Percentiles rank a stretch among this genome's conserved stretches.
Conservation (phyloP, 2,888 invertebrate genomes). For the Vesta saturnalis region DNA sequence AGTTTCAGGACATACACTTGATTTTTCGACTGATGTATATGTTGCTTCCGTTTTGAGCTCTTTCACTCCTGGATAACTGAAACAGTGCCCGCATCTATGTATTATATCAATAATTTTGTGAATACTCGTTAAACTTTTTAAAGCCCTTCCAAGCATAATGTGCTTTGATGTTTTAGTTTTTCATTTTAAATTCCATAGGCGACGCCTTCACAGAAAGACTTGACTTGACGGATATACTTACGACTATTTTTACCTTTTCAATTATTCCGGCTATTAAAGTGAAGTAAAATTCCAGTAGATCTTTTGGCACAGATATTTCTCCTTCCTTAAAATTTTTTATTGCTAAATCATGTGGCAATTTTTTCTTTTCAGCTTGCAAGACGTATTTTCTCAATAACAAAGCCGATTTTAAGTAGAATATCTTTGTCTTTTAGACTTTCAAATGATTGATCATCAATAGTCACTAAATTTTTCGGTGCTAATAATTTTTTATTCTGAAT, state of each 20-base stretch:
- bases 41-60: no score
- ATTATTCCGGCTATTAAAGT: slow-evolving; percentile 34
- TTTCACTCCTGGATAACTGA: no score
- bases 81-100: no score
- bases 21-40: no score
- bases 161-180: slow-evolving; percentile 48
- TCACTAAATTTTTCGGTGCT: background rate
- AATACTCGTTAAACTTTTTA: slow-evolving; percentile 53
- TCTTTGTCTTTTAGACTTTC: background rate
- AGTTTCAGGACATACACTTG: no score
- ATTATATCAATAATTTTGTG: no score
- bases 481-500: background rate
- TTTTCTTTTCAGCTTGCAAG: background rate
- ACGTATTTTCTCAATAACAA: background rate
- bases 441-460: background rate
- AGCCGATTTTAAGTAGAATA: background rate
- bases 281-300: no score
- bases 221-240: no score
- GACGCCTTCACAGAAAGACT: slow-evolving; percentile 36
- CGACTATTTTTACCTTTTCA: slow-evolving; percentile 25
- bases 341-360: background rate
- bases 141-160: slow-evolving; percentile 48
- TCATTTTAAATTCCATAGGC: no score
- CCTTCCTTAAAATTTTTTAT: background rate
- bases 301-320: background rate